Base-by-base conservation (phyloP, 2,888 invertebrate genomes). In the Apomyelois bistriatella region DNA sequence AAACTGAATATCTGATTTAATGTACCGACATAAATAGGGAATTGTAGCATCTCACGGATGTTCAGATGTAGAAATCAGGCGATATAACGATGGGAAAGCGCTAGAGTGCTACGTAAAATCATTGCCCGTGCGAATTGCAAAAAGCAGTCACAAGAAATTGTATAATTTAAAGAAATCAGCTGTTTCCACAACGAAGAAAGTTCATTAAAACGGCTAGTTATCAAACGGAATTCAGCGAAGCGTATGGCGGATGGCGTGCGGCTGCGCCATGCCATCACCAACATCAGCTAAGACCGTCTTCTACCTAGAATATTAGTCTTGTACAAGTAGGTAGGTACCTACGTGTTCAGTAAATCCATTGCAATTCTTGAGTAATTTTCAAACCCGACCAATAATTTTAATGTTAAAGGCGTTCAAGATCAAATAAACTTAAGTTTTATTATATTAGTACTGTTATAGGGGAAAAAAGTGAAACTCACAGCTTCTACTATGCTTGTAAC, bases 31-130 rank as follows among this genome's bases (percentile, higher is more conserved):
- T 71, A 70, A 72, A 79, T 78, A 68, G 72, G 67, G 71, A 76
- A 79, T 82, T 79, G 70, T 73, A 74, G 78, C 81, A 72, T 79
- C 76, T 81, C 81, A 68, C 82, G 83, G 78, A 79, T 81, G 72
- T 72, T 74, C 62, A 64, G 59, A 65, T 60, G 68, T 80, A 83
- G 83, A 85, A 85, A 85, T 76, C 82, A 73, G 74, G 59, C 61
- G 65, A 76, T 68, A 72, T 73, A 77, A 72, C 76, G 72, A 73
- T 76, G 74, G 73, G 76, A 77, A 73, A 73, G 74, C 79, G 68
- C 70, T 66, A 68, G 59, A 72, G 63, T 68, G 63, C 62, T 64
- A 68, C 68, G 65, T 65, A 68, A 66, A 70, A 68, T 70, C 66
- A 68, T 63, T 59, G 65, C 54, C 62, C 64, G 62, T 63, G 58